Conservation (phyloP, 2,113 vertebrate genomes). For the Myiozetetes cayanensis region DNA sequence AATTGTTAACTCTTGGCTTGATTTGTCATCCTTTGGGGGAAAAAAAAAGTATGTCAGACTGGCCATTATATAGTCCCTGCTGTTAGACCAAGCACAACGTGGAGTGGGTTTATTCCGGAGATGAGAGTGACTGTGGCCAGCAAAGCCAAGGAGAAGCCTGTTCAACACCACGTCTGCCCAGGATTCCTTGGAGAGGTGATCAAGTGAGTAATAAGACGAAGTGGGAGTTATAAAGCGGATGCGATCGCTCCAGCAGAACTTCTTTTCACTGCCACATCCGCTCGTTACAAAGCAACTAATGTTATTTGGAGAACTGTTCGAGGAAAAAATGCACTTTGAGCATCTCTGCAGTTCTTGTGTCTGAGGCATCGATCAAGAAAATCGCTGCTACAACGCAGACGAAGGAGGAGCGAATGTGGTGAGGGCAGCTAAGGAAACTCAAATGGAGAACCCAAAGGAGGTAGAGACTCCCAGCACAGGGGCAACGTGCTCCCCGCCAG, state of each 20-base stretch:
- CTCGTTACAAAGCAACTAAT: not conserved
- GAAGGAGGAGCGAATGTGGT: conserved; percentile 55
- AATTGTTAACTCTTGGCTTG: conserved; percentile 32
- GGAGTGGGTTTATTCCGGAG: not conserved
- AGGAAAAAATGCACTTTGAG: conserved; percentile 8
- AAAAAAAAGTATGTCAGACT: not conserved
- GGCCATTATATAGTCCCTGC: not conserved
- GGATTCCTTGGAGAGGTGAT: conserved; percentile 54
- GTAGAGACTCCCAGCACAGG: not conserved
- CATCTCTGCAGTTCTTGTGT: not conserved
- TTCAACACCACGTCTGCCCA: not conserved
- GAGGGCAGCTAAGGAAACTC: conserved; percentile 64
- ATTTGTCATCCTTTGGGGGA: conserved; percentile 47
- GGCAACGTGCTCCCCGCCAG: not conserved
- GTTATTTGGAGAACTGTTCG: not conserved
- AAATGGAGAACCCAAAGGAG: conserved; percentile 63
- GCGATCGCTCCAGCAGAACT: conserved; percentile 27
- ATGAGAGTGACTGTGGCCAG: not conserved
- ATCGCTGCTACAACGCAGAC: not conserved
- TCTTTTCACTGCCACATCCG: not conserved
- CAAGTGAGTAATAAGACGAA: conserved; percentile 20
- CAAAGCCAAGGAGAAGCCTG: conserved; percentile 28
- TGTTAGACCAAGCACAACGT: not conserved
- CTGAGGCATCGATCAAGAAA: conserved; percentile 11
- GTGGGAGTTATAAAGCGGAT: not conserved